Evolutionary conservation across 1,140 invertebrate species (phyloP).

Genomic region (Macrostomum lignano): DNA sequence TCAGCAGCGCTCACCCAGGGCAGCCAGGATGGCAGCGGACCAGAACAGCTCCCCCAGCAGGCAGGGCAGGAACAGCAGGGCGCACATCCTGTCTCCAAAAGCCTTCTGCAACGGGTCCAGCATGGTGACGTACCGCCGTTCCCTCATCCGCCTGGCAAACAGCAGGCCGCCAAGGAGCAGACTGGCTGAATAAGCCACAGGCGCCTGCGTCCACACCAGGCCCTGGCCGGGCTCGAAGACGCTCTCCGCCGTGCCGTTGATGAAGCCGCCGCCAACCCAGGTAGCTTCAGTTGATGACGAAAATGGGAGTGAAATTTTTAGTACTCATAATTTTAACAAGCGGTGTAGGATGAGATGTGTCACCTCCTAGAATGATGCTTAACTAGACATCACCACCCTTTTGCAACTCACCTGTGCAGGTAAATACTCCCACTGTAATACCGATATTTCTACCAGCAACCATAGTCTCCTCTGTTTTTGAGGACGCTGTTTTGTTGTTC

Average conservation of each 20-base stretch:
- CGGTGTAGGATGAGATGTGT: not conserved
- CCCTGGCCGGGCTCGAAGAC: slow-evolving; percentile 49
- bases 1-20: slow-evolving; percentile 37
- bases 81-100: slow-evolving; percentile 83
- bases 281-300: slow-evolving; percentile 41
- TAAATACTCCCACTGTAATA: slow-evolving; percentile 75
- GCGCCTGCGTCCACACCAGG: slow-evolving; percentile 78
- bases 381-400: too few relatives aligned
- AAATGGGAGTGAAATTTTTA: too few relatives aligned
- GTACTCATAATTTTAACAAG: slow-evolving; percentile 1
- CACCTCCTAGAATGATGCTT: too few relatives aligned
- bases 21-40: slow-evolving; percentile 79
- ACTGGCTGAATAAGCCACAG: slow-evolving; percentile 65
- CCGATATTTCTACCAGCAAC: slow-evolving; percentile 75
- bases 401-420: slow-evolving; percentile 70
- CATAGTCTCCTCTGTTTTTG: slow-evolving; percentile 68
- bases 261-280: slow-evolving; percentile 93
- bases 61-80: slow-evolving; percentile 71
- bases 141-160: slow-evolving; percentile 84
- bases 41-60: slow-evolving; percentile 86
- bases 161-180: slow-evolving; percentile 64
- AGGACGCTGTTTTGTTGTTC: too few relatives aligned
- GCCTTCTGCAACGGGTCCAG: slow-evolving; percentile 68
- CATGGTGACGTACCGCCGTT: slow-evolving; percentile 91
- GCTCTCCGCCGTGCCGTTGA: slow-evolving; percentile 83